phyloP scores from a whole-genome alignment of 2,113 vertebrate genomes.

The Chascanopsetta lugubris region DNA sequence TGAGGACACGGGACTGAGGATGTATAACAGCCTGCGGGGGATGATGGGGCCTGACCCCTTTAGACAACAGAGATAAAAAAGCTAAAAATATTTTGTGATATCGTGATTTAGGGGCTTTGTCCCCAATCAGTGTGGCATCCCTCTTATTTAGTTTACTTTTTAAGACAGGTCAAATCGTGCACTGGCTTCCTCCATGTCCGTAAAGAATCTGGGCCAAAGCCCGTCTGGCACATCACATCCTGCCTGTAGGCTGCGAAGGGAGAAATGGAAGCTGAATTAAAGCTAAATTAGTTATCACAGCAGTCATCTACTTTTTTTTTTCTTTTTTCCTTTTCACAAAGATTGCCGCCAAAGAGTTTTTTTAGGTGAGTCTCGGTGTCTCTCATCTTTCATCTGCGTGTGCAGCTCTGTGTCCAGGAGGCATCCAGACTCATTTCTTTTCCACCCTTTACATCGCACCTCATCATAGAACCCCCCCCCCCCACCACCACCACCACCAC shows the following conservation, averaged over 20 bases:
- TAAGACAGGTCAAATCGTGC: conserved; percentile 41
- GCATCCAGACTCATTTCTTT: conserved; percentile 78
- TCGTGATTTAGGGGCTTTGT: conserved; percentile 17
- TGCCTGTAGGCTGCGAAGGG: conserved; percentile 61
- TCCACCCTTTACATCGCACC: conserved; percentile 74
- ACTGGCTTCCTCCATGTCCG: conserved; percentile 44
- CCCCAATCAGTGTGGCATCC: conserved; percentile 39
- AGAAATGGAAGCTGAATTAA: conserved; percentile 78
- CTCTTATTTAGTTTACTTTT: conserved; percentile 36
- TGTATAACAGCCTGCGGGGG: conserved; percentile 46
- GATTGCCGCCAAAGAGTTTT: conserved; percentile 52
- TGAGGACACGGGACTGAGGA: conserved; percentile 50
- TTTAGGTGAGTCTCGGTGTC: conserved; percentile 59
- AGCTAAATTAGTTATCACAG: conserved; percentile 79
- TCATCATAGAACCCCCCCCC: conserved; percentile 73
- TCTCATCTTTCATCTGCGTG: conserved; percentile 72
- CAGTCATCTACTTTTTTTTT: conserved; percentile 54
- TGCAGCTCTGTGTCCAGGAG: conserved; percentile 77
- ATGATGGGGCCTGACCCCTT: conserved; percentile 47
- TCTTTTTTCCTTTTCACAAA: conserved; percentile 55
- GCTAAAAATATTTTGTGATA: conserved; percentile 21
- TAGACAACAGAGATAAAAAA: conserved; percentile 7
- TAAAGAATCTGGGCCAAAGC: conserved; percentile 73
- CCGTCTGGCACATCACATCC: conserved; percentile 46
- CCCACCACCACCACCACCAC: conserved; percentile 59